Conservation (phyloP, 2,113 vertebrate genomes). For the Acrocephalus kingi region DNA sequence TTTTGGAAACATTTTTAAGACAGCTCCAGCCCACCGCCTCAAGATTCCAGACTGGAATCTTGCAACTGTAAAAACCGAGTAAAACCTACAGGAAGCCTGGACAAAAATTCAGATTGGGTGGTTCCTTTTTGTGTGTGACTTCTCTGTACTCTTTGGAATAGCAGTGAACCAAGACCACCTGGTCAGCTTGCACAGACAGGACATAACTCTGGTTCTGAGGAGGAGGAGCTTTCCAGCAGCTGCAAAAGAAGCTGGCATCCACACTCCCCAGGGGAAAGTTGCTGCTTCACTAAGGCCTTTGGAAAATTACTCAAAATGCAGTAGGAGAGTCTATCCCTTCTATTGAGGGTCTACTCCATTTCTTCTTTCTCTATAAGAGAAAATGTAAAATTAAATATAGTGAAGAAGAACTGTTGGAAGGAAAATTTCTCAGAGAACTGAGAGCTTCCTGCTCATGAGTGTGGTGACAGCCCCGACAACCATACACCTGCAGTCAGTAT, state of each 20-base stretch:
- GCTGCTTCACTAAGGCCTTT: not conserved
- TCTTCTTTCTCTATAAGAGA: not conserved
- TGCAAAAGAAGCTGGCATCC: not conserved
- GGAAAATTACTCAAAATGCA: not conserved
- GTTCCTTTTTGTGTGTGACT: not conserved
- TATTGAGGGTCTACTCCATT: not conserved
- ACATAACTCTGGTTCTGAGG: not conserved
- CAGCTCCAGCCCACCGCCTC: not conserved
- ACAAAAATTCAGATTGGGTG: fast-evolving
- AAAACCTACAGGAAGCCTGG: not conserved
- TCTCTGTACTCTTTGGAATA: not conserved
- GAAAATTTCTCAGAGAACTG: not conserved
- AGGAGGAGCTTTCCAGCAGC: not conserved
- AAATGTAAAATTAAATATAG: not conserved
- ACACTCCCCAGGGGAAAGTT: not conserved
- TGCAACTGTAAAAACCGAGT: fast-evolving
- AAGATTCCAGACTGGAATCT: not conserved
- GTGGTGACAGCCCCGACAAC: not conserved
- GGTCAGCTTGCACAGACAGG: not conserved
- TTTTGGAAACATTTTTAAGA: not conserved
- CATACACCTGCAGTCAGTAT: not conserved
- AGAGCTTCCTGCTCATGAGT: not conserved
- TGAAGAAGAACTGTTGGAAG: not conserved
- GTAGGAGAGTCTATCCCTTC: not conserved
- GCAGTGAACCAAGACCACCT: not conserved